Base-by-base conservation (phyloP, 2,797 vertebrate genomes). In the Philypnodon macrostomus region DNA sequence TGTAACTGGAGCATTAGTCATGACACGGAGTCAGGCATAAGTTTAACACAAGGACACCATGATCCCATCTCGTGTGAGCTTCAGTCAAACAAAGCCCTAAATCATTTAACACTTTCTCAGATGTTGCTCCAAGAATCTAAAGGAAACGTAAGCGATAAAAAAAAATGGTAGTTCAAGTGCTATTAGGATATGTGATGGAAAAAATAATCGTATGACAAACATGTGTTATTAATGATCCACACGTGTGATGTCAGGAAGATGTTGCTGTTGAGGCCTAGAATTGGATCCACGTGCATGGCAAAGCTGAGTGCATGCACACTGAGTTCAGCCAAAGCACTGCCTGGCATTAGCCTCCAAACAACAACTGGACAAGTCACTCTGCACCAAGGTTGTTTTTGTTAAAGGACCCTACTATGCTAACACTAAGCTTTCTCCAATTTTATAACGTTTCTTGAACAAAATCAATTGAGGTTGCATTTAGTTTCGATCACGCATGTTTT, bases 311-410 rank as follows among this genome's bases (percentile, higher is more conserved):
- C 53, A 44, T 55, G 49, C 53, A 44, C 54, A 57, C 15, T 0
- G 68, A 74, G 80, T 85, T 84, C 83, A 88, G 90, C 87, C 84
- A 87, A 88, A 77, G 8, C 71, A 42, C 6, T 54, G 74, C 73
- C 76, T 73, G 76, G 69, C 59, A 80, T 60, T 77, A n/a, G n/a
- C n/a, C n/a, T n/a, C n/a, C n/a, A n/a, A n/a, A n/a, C n/a, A n/a
- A n/a, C n/a, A n/a, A n/a, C n/a, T n/a, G n/a, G n/a, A n/a, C n/a
- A n/a, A n/a, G n/a, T n/a, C n/a, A n/a, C n/a, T n/a, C n/a, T n/a
- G n/a, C n/a, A n/a, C n/a, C n/a, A n/a, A n/a, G n/a, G n/a, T n/a
- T n/a, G n/a, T n/a, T n/a, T n/a, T n/a, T n/a, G n/a, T n/a, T n/a
- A n/a, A n/a, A n/a, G n/a, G n/a, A n/a, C n/a, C n/a, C n/a, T n/a